These are phyloP conservation scores for Lepus europaeus DNA, from an alignment of 2,113 vertebrate genomes.

Conservation along the genomic window DNA sequence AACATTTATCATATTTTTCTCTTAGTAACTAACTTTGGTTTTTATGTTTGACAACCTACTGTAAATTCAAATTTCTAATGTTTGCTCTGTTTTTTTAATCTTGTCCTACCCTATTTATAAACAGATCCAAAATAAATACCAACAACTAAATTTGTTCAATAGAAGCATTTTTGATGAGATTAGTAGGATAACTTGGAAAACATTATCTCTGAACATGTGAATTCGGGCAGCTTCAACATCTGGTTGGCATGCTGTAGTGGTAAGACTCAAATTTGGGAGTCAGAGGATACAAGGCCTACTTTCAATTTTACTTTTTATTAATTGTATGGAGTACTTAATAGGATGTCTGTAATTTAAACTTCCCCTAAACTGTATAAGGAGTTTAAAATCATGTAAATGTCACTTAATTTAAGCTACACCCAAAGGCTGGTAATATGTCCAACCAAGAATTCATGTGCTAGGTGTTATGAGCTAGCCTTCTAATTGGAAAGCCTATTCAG, in stretches of 20 bases:
- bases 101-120: not conserved
- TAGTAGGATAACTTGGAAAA: conserved; percentile 28
- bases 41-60: not conserved
- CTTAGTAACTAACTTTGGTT: not conserved
- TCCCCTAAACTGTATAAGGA: not conserved
- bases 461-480: not conserved
- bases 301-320: conserved; percentile 32
- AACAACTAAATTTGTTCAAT: conserved; percentile 21
- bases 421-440: not conserved
- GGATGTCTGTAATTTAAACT: not conserved
- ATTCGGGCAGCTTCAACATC: not conserved
- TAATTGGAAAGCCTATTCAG: not conserved
- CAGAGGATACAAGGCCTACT: not conserved
- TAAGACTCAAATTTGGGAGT: not conserved
- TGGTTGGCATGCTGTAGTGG: not conserved
- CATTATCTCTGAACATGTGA: not conserved
- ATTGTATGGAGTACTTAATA: not conserved
- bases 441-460: not conserved
- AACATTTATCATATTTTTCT: not conserved
- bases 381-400: not conserved
- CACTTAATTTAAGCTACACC: not conserved
- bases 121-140: conserved; percentile 40
- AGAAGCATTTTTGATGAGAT: not conserved
- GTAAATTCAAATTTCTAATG: not conserved
- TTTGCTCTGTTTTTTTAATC: conserved; percentile 6